Percentiles rank a stretch among this genome's conserved stretches.
These are phyloP conservation scores for Antechinus stuartii DNA, from an alignment of 2,113 vertebrate species.

Conservation along the genomic window DNA sequence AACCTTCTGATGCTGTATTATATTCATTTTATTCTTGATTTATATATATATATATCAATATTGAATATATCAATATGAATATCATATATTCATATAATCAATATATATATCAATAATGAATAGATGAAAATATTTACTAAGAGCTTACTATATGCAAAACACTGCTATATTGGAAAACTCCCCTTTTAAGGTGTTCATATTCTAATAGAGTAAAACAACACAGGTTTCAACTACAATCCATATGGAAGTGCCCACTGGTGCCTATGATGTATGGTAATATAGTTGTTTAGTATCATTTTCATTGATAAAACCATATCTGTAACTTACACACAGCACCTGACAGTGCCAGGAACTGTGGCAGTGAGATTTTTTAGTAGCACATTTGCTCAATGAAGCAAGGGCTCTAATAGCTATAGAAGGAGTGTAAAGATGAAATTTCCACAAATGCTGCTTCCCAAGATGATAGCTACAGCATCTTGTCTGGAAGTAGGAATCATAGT, in stretches of 20 bases:
- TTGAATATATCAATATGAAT: no score
- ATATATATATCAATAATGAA: neutral
- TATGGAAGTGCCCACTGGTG: neutral
- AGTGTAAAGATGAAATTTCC: no score
- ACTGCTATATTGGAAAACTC: neutral
- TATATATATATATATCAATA: neutral
- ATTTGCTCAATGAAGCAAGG: no score
- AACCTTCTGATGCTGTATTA: neutral
- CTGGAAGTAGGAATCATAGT: no score
- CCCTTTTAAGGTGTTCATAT: neutral
- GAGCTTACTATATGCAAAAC: neutral
- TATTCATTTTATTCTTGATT: neutral
- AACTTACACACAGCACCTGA: neutral
- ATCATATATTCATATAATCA: no score
- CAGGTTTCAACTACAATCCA: neutral
- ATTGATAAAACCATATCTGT: neutral
- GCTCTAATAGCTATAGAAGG: no score
- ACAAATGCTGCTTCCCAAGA: no score
- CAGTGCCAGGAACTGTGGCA: neutral
- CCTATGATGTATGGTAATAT: neutral
- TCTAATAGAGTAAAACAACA: neutral
- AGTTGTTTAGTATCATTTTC: neutral
- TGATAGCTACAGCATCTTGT: no score
- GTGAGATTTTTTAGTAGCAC: neutral
- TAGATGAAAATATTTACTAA: neutral